Percentiles rank a stretch among this genome's conserved stretches.
These are phyloP conservation scores for Drosophila santomea DNA, from an alignment of 1,140 invertebrate genomes.

Conservation along the genomic window DNA sequence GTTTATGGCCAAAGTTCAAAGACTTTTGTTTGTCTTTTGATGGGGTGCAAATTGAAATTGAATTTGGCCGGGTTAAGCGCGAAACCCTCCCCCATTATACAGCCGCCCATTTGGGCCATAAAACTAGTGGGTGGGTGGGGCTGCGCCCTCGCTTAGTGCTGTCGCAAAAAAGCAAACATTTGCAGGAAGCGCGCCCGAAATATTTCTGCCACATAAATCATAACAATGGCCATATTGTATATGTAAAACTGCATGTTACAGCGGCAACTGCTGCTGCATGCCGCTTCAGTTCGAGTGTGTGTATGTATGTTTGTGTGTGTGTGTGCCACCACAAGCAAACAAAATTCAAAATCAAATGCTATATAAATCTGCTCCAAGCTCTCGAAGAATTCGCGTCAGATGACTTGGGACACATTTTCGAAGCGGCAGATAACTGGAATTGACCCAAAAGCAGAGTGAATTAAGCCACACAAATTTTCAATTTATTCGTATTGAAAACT, in stretches of 20 bases:
- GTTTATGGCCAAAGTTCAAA: constrained; percentile 79
- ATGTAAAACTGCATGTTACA: constrained; percentile 69
- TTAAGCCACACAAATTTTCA: not conserved
- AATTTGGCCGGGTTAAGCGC: constrained; percentile 46
- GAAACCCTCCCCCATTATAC: not conserved
- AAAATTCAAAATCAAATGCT: constrained; percentile 79
- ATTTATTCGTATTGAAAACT: no score
- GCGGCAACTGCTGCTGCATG: constrained; percentile 44
- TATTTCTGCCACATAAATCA: constrained; percentile 79
- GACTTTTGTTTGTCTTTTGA: constrained; percentile 79
- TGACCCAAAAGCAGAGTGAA: constrained; percentile 3
- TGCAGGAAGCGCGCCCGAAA: constrained; percentile 74
- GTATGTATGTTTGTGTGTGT: constrained; percentile 8
- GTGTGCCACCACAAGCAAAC: constrained; percentile 50
- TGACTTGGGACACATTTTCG: constrained; percentile 21
- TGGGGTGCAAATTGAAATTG: constrained; percentile 82
- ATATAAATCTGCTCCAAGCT: constrained; percentile 59
- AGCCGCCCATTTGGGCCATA: not conserved
- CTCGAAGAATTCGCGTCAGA: constrained; percentile 32
- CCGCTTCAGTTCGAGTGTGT: constrained; percentile 7
- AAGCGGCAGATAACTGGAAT: constrained; percentile 10
- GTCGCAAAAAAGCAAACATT: constrained; percentile 64
- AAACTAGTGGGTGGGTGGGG: no score
- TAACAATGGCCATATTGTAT: constrained; percentile 73
- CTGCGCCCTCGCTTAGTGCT: constrained; percentile 8